Evolutionary conservation across 2,797 vertebrate genomes (phyloP).

Genomic region (Sciurus vulgaris): DNA sequence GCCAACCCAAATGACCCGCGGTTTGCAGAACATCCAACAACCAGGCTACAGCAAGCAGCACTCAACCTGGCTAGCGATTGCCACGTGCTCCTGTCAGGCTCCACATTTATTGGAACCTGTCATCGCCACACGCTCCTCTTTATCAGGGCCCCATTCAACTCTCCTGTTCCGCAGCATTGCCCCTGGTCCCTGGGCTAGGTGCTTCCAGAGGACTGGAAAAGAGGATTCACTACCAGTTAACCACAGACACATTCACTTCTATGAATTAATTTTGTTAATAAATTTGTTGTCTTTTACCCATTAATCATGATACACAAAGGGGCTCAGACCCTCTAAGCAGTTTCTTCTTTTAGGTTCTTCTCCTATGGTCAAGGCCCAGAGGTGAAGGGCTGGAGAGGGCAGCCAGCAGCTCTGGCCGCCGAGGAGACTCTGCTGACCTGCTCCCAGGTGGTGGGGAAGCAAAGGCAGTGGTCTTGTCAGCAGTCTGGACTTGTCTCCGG

Average conservation of each 20-base stretch:
- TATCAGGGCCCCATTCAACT: rapidly evolving
- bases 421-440: rapidly evolving
- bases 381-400: rapidly evolving
- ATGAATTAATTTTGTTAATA: neutral
- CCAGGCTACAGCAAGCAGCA: rapidly evolving
- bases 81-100: rapidly evolving
- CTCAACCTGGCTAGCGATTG: rapidly evolving
- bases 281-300: neutral
- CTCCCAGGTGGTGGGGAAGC: rapidly evolving
- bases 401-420: rapidly evolving
- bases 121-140: neutral
- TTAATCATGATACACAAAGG: neutral
- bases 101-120: no score
- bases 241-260: neutral
- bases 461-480: no score
- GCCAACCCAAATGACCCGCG: neutral
- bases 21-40: neutral
- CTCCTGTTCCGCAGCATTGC: no score
- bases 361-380: no score
- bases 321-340: neutral
- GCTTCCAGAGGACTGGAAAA: no score
- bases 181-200: neutral
- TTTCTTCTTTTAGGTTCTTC: neutral
- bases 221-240: neutral
- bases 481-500: neutral